phyloP scores from a whole-genome alignment of 2,888 invertebrate species.

The Thysanoteuthis rhombus region DNA sequence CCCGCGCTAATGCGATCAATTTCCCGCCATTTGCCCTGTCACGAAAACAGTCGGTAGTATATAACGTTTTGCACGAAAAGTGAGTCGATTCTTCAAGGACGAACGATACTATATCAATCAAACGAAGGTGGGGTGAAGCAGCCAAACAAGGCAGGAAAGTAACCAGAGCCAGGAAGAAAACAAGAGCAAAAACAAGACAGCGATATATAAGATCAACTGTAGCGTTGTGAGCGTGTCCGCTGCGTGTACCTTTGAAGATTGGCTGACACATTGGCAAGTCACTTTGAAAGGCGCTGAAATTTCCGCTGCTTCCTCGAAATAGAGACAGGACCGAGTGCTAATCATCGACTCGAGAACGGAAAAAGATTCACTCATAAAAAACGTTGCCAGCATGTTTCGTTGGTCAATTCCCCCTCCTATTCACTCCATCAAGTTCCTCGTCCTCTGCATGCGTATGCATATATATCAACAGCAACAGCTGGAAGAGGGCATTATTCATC shows the following conservation, averaged over 20 bases:
- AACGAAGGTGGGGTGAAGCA: background rate
- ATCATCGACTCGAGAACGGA: background rate
- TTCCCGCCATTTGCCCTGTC: background rate
- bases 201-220: background rate
- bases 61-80: background rate
- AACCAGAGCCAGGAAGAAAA: background rate
- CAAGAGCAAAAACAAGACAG: background rate
- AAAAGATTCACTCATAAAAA: background rate
- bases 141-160: background rate
- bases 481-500: too few species aligned
- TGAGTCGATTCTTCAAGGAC: background rate
- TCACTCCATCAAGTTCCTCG: background rate
- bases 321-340: background rate
- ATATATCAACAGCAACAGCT: background rate
- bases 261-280: background rate
- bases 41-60: background rate
- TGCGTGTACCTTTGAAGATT: background rate
- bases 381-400: background rate
- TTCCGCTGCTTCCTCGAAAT: background rate
- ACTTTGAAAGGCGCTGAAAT: background rate
- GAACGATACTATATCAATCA: background rate
- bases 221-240: background rate
- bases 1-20: background rate
- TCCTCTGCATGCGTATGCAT: background rate
- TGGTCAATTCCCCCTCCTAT: background rate